Conservation (phyloP, 2,113 vertebrate genomes). For the Triplophysa tibetana region DNA sequence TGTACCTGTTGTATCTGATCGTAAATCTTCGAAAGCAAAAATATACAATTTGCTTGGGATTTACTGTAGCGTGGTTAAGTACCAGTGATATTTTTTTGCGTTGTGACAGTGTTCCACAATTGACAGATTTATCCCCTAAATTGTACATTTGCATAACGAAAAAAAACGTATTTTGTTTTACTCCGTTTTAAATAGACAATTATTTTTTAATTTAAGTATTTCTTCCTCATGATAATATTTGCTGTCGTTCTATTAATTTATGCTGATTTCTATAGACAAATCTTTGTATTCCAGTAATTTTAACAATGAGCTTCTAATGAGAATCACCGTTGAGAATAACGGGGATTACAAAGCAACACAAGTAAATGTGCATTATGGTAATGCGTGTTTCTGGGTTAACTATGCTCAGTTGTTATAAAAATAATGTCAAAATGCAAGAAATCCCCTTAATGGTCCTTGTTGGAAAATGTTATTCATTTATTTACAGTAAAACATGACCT, state of each 20-base stretch:
- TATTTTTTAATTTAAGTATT: neutral
- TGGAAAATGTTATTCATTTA: neutral
- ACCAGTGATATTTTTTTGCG: neutral
- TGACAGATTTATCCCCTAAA: too few species aligned
- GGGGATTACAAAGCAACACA: neutral
- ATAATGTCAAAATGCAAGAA: constrained; percentile 5
- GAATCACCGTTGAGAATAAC: neutral
- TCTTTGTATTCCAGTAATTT: neutral
- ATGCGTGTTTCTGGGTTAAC: neutral
- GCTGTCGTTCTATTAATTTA: neutral
- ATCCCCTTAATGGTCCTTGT: neutral
- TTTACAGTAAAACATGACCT: neutral
- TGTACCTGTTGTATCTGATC: neutral
- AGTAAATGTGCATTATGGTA: neutral
- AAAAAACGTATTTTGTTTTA: too few species aligned
- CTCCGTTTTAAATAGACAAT: neutral
- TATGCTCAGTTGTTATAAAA: neutral
- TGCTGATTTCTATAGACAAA: too few species aligned
- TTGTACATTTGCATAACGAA: too few species aligned
- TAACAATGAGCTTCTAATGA: neutral
- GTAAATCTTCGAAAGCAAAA: neutral
- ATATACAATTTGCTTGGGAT: neutral
- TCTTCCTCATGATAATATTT: neutral
- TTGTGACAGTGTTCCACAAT: neutral
- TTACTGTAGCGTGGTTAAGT: too few species aligned